Percentiles rank a stretch among this genome's conserved stretches.
Evolutionary conservation across 2,888 invertebrate genomes (phyloP).

Genomic region (Cataglyphis altisquamis): DNA sequence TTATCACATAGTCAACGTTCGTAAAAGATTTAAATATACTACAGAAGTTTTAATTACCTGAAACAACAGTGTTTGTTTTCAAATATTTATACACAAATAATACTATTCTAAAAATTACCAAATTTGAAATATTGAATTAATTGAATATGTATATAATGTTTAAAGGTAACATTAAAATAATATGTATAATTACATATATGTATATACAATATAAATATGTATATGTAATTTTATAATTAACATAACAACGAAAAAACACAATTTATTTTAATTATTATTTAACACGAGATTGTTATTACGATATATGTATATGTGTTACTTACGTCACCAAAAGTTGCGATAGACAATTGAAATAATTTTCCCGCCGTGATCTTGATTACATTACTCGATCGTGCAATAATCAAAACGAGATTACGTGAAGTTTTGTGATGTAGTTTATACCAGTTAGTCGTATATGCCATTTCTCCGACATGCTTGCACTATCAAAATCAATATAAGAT

Average conservation of each 20-base stretch:
- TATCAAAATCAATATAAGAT: constrained; percentile 36
- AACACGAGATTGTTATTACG: neutral
- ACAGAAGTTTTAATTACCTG: constrained; percentile 57
- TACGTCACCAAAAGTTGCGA: constrained; percentile 40
- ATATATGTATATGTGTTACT: constrained; percentile 2
- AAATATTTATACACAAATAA: neutral
- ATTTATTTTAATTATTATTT: neutral
- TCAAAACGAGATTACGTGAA: constrained; percentile 57
- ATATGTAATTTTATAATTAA: neutral
- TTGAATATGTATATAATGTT: neutral
- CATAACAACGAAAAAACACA: neutral
- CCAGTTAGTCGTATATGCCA: constrained; percentile 72
- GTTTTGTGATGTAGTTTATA: constrained; percentile 64
- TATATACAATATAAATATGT: too few species aligned
- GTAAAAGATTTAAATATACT: constrained; percentile 53
- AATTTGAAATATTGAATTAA: neutral
- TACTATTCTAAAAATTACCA: neutral
- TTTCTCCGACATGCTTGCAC: constrained; percentile 69
- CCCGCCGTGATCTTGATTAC: constrained; percentile 67
- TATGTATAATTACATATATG: too few species aligned
- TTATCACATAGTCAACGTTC: constrained; percentile 21
- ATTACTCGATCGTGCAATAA: constrained; percentile 66
- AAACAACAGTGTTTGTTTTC: neutral
- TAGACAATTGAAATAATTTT: constrained; percentile 53
- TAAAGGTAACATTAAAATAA: neutral